These are phyloP conservation scores for Yponomeuta evonymella DNA, from an alignment of 2,888 invertebrate species.

Conservation along the genomic window DNA sequence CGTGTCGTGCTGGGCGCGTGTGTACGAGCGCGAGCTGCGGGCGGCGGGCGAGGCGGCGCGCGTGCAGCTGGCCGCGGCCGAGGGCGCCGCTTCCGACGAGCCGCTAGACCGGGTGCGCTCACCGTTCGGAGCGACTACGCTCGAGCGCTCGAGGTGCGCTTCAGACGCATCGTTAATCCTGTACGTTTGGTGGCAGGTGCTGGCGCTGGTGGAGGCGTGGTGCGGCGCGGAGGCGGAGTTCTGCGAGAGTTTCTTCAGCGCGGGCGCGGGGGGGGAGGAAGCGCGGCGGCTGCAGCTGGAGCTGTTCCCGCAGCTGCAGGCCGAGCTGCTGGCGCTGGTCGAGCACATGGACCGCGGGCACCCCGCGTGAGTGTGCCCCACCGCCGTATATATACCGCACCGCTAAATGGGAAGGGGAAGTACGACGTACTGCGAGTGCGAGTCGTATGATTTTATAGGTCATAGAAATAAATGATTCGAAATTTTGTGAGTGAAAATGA, in stretches of 20 bases:
- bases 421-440: too few species aligned
- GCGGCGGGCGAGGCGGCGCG: constrained; percentile 86
- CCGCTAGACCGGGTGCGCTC: constrained; percentile 40
- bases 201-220: constrained; percentile 92
- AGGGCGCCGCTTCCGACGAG: constrained; percentile 30
- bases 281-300: constrained; percentile 91
- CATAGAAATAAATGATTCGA: too few species aligned
- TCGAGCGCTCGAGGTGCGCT: too few species aligned
- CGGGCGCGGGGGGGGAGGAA: constrained; percentile 60
- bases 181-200: constrained; percentile 67
- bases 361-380: constrained; percentile 83
- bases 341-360: constrained; percentile 91
- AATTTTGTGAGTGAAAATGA: too few species aligned
- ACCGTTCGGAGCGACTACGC: too few species aligned
- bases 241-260: constrained; percentile 89
- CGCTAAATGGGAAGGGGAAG: neutral
- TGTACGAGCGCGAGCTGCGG: constrained; percentile 91
- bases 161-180: too few species aligned
- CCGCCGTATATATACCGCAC: neutral
- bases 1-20: constrained; percentile 87
- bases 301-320: constrained; percentile 91
- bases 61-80: constrained; percentile 39
- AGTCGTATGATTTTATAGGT: too few species aligned
- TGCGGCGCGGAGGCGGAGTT: constrained; percentile 97
- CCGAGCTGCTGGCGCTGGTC: constrained; percentile 90